Evolutionary conservation across 2,113 vertebrate species (phyloP).

Genomic region (Barnardius zonarius): DNA sequence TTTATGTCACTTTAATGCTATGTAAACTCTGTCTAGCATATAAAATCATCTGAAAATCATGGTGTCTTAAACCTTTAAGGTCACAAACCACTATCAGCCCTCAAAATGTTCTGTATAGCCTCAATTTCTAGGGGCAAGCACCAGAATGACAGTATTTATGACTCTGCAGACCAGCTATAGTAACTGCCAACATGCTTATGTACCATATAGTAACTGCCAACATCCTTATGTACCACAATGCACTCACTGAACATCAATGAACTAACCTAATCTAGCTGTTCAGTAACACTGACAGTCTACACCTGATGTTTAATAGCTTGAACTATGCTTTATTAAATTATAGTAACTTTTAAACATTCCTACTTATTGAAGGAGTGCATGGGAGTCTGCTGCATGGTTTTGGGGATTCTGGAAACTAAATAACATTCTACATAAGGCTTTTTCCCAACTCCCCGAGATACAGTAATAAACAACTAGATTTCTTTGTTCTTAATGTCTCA

Average conservation of each 20-base stretch:
- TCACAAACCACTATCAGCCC: not conserved
- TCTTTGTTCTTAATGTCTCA: not conserved
- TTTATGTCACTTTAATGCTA: not conserved
- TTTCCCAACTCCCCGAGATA: not conserved
- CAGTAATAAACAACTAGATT: not conserved
- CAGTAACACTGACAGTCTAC: not conserved
- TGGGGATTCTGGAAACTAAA: not conserved
- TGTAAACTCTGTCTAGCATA: not conserved
- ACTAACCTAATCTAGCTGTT: not conserved
- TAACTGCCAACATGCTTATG: not conserved
- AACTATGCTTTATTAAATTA: not conserved
- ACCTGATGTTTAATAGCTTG: not conserved
- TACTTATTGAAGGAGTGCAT: not conserved
- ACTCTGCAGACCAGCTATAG: not conserved
- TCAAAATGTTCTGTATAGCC: not conserved
- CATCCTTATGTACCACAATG: not conserved
- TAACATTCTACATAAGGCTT: not conserved
- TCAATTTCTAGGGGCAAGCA: not conserved
- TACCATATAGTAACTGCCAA: not conserved
- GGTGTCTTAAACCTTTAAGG: not conserved
- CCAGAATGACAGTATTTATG: not conserved
- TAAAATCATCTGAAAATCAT: not conserved
- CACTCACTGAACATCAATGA: not conserved
- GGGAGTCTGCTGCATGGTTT: not conserved
- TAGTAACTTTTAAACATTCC: not conserved